Evolutionary conservation across 30 jellyfish, hydroid and myxozoan genomes (phyloP).

Genomic region (Nemopilema nomurai): DNA sequence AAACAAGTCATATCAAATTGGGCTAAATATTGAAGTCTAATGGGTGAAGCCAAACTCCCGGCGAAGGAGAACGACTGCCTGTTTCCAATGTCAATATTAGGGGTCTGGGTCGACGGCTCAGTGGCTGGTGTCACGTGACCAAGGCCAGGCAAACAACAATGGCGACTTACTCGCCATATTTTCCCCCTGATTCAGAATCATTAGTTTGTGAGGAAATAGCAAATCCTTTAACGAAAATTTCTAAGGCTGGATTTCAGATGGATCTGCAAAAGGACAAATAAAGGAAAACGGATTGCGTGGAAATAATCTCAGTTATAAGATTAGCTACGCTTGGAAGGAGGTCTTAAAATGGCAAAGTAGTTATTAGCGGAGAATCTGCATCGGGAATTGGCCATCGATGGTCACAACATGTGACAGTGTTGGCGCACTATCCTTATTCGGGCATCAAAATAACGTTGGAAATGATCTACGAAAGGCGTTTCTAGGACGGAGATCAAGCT

Average conservation of each 20-base stretch:
- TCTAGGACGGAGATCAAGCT: neutral
- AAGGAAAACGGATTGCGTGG: conserved; percentile 11
- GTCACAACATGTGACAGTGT: neutral
- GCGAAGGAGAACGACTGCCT: no score
- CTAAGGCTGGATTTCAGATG: conserved; percentile 32
- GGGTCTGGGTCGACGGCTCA: neutral
- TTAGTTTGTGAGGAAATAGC: neutral
- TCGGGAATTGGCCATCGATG: neutral
- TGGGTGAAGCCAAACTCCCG: no score
- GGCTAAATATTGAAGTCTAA: no score
- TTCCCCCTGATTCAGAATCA: neutral
- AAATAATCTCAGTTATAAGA: conserved; percentile 20
- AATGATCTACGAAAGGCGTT: neutral
- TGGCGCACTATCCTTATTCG: neutral
- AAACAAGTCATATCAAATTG: no score
- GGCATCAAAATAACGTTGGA: neutral
- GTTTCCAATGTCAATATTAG: no score
- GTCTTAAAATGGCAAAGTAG: neutral
- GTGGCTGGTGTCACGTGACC: neutral
- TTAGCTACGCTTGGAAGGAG: conserved; percentile 5
- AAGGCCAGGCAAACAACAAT: neutral
- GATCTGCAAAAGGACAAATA: conserved; percentile 3
- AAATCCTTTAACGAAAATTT: neutral
- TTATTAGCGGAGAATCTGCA: neutral
- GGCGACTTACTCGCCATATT: neutral